Base-by-base conservation (phyloP, 2,113 vertebrate genomes). In the Periophthalmodon schlosseri region DNA sequence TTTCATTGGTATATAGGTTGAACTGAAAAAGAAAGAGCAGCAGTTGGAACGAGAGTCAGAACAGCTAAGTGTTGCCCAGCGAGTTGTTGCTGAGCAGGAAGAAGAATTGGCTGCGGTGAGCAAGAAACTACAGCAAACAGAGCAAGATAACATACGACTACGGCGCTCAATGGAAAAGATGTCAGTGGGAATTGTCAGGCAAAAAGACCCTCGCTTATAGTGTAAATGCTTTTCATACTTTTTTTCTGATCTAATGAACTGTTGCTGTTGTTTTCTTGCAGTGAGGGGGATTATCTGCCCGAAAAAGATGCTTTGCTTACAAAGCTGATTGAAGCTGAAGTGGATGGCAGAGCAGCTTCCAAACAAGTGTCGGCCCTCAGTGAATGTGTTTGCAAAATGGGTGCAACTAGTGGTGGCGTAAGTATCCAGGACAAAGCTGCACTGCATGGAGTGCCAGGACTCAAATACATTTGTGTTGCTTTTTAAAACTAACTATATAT, bases 81-180 rank as follows among this genome's bases (percentile, higher is more conserved):
- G 91, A 9, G 92, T 96, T 69, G 94, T 96, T 0, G 93, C 94
- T 4, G 94, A 96, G 76, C 95, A 95, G 63, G 94, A 96, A 70
- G 94, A 95, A 28, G 92, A 96, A 82, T 92, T 96, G 34, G 91
- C 89, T 0, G 95, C 96, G 79, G 94, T 96, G 67, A 92, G 95
- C 5, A 94, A 96, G 0, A 96, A 98, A 75, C 93, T 98, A 85
- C 94, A 92, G 0, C 93, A 96, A 86, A 96, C 94, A 0, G 96
- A 97, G 67, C 84, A 94, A 0, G 95, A 97, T 85, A 98, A 98
- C 86, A 87, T 88, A 0, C 79, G 92, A 47, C 88, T 98, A 10
- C 89, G 94, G 8, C 94, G 91, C 46, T 95, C 95, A 72, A 95
- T 97, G 39, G 96, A 96, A 74, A 95, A 95, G 83, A 96, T 96